Conservation (phyloP, 2,113 vertebrate genomes). For the Rhea americana region DNA sequence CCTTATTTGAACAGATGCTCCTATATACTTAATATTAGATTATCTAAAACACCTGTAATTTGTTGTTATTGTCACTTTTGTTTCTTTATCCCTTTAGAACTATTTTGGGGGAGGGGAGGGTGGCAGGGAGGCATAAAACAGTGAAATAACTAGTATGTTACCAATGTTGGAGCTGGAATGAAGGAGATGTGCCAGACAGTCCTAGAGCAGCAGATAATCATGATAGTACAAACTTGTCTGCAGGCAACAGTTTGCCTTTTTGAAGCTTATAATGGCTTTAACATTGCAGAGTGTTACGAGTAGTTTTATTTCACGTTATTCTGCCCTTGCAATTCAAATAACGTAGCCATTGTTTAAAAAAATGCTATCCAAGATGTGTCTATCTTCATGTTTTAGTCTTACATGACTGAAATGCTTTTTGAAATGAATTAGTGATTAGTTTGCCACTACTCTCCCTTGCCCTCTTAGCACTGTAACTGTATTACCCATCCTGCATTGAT, state of each 20-base stretch:
- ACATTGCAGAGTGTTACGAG: background rate
- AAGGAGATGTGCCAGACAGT: background rate
- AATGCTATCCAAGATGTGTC: conserved; percentile 21
- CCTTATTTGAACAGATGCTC: background rate
- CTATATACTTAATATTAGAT: background rate
- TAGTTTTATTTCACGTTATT: conserved; percentile 39
- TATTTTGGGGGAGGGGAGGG: background rate
- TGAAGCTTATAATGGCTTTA: background rate
- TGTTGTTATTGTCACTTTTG: background rate
- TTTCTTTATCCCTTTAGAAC: background rate
- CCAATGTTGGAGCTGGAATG: background rate
- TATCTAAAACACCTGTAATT: conserved; percentile 4
- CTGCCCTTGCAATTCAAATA: conserved; percentile 32
- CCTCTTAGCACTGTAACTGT: background rate
- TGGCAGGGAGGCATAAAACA: background rate
- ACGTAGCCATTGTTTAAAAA: conserved; percentile 39
- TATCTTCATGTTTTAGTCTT: conserved; percentile 2
- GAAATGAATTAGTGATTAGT: background rate
- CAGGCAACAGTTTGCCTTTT: conserved; percentile 37
- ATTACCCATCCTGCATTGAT: background rate
- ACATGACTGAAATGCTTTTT: conserved; percentile 53
- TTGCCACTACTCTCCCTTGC: background rate
- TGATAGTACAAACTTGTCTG: conserved; percentile 21
- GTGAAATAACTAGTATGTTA: background rate
- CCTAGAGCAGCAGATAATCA: background rate